Base-by-base conservation (phyloP, 2,113 vertebrate genomes). In the Sebastes fasciatus region DNA sequence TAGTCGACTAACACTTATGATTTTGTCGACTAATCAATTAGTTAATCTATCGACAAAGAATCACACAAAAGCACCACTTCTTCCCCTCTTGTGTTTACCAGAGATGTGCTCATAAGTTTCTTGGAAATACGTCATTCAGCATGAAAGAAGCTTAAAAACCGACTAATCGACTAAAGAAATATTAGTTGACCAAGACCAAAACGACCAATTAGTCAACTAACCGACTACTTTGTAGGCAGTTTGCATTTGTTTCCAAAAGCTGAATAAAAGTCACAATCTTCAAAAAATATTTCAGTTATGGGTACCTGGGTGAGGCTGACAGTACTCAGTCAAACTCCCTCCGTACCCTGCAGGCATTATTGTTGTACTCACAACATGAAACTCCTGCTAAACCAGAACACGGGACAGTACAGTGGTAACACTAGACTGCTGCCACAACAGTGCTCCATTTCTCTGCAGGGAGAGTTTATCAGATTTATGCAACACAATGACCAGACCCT, bases 341-440 rank as follows among this genome's bases (percentile, higher is more conserved):
- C 40, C 45, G 34, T 26, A 5, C 34, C 78, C 86, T 46, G 34
- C 55, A 8, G 77, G 77, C 69, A 72, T n/a, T 42, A 49, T 21
- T 83, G 75, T 54, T 74, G 77, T 70, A 13, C 21, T 68, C 74
- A 88, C 43, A 87, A 81, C 82, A 77, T 55, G 64, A 80, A 75
- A 80, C 71, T 80, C 76, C 80, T 68, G 88, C 73, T 74, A 34
- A 74, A 86, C 80, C 73, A 75, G 72, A 85, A 74, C 69, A 58
- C 65, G 13, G 71, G 48, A 52, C 26, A 61, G 57, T 12, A 19
- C 66, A 23, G 49, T 19, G 75, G 72, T 46, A 78, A 83, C 79
- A 83, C 34, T 57, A 74, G 5, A 62, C 65, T 43, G 68, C 62
- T 54, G 67, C 64, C 74, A 48, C n/a, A 69, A 83, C 73, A 62